Base-by-base conservation (phyloP, 2,888 invertebrate genomes). In the Sarcophaga rosellei region DNA sequence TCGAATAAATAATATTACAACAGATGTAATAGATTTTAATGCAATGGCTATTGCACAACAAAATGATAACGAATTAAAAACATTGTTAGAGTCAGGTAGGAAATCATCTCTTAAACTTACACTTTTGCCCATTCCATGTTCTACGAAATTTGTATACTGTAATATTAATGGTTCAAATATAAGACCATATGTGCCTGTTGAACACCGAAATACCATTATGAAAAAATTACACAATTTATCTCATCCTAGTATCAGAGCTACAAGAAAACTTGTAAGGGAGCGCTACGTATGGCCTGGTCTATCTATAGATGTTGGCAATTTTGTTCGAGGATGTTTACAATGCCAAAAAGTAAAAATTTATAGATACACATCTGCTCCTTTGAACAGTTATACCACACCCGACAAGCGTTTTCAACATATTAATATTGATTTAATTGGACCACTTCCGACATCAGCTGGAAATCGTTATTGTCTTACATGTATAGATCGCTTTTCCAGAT, bases 341-440 rank as follows among this genome's bases (percentile, higher is more conserved):
- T 85, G 74, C 20, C 79, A 84, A 68, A 35, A 59, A 66, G 73
- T 72, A 17, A 86, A 83, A 47, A 44, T 75, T n/a, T 44, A 61
- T 23, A 70, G 85, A 6, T 81, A 81, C 73, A 74, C 73, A 17
- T 35, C 65, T 17, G 15, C 63, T 15, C 47, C 66, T 17, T 65
- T 59, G 6, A n/a, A 61, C n/a, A 35, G 66, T 3, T 77, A 70
- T 20, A 35, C 23, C 20, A 53, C 25, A 1, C 70, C 79, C 3
- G 45, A 65, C 10, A 79, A 83, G 20, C 81, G 88, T 44, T 87
- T 94, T 87, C 83, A 88, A 5, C 92, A 93, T 81, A 89, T 93
- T 12, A 93, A 94, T 87, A 89, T 94, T 12, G 35, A 35, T 35
- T 6, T 35, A 6, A 35, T 35, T 35, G 35, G 35, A 35, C 35